Conservation (phyloP, 2,888 invertebrate species). For the Drosophila histrio region DNA sequence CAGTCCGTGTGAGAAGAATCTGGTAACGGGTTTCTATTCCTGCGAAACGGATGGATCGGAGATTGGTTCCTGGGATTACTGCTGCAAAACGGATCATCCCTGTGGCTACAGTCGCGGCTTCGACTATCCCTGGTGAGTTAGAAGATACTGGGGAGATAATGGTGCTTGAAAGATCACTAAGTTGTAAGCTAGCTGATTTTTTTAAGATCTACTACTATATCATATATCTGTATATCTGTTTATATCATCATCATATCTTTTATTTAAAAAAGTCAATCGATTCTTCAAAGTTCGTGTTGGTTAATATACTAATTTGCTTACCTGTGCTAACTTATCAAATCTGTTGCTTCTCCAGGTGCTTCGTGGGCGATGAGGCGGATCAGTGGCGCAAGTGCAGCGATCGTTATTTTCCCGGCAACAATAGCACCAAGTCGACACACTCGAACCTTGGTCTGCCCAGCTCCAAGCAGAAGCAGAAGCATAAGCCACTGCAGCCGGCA, state of each 20-base stretch:
- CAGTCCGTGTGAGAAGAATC: conserved; percentile 89
- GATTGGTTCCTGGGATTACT: conserved; percentile 92
- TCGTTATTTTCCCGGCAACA: conserved; percentile 88
- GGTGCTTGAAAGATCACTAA: too few relatives aligned
- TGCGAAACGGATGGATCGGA: conserved; percentile 91
- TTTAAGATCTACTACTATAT: too few relatives aligned
- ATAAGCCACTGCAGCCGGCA: conserved; percentile 57
- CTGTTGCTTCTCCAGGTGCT: conserved; percentile 87
- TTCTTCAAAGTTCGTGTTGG: too few relatives aligned
- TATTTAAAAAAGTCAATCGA: too few relatives aligned
- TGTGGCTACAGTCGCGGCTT: conserved; percentile 94
- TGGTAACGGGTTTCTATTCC: conserved; percentile 92
- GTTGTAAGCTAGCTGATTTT: too few relatives aligned
- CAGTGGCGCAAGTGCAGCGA: conserved; percentile 96
- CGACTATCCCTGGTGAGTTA: conserved; percentile 90
- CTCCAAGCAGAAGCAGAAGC: conserved; percentile 77
- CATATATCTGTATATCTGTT: too few relatives aligned
- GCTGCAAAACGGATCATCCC: conserved; percentile 91
- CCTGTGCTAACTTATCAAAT: conserved; percentile 11
- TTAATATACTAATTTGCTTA: too few relatives aligned
- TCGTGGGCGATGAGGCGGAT: conserved; percentile 90
- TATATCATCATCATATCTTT: too few relatives aligned
- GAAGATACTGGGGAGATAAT: not conserved
- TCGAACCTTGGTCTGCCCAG: conserved; percentile 85
- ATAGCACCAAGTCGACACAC: conserved; percentile 72